These are phyloP conservation scores for Falco naumanni DNA, from an alignment of 2,797 vertebrate genomes.

Conservation along the genomic window DNA sequence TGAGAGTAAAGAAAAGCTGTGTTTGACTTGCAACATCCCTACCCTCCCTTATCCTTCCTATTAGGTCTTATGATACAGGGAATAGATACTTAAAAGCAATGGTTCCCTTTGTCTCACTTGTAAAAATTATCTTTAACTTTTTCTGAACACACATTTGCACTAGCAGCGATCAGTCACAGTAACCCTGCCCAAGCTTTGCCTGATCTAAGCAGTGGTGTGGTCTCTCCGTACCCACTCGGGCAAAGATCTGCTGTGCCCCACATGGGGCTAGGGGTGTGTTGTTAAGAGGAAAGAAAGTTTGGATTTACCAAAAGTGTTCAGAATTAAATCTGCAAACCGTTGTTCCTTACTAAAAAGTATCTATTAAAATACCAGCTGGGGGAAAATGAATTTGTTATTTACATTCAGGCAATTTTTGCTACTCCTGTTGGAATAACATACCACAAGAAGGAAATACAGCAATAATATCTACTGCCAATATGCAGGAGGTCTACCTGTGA, in stretches of 20 bases:
- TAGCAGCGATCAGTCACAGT: not conserved
- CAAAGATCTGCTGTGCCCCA: not conserved
- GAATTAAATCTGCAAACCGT: not conserved
- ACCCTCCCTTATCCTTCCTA: not conserved
- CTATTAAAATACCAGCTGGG: not conserved
- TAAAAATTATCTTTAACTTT: not conserved
- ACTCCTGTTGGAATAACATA: not conserved
- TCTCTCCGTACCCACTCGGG: not conserved
- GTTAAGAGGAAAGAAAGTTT: not conserved
- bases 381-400: not conserved
- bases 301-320: not conserved
- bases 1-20: not conserved
- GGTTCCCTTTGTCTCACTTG: not conserved
- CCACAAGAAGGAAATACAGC: not conserved
- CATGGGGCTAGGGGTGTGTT: not conserved
- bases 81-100: not conserved
- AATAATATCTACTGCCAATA: not conserved
- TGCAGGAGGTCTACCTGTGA: not conserved
- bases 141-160: not conserved
- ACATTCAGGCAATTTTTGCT: not conserved
- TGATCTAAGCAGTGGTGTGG: not conserved
- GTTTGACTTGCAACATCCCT: not conserved
- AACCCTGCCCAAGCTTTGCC: not conserved
- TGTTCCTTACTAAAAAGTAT: not conserved
- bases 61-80: not conserved